Percentiles rank a stretch among this genome's conserved stretches.
These are phyloP conservation scores for Chromis chromis DNA, from an alignment of 2,797 vertebrate genomes.

Conservation along the genomic window DNA sequence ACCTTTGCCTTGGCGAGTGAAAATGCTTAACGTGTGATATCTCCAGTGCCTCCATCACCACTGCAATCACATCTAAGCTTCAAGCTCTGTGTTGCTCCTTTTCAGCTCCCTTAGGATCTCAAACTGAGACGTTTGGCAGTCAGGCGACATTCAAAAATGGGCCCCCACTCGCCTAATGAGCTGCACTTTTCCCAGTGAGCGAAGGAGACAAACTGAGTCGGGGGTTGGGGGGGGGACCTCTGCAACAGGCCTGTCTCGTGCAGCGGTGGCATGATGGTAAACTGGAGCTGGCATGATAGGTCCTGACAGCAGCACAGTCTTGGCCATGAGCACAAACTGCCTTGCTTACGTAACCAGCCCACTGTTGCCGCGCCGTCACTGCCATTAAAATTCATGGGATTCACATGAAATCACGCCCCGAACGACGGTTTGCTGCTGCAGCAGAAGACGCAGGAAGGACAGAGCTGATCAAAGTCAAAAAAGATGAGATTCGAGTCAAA, in stretches of 20 bases:
- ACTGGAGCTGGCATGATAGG: conserved; percentile 56
- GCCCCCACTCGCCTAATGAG: conserved; percentile 37
- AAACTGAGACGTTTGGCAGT: conserved; percentile 38
- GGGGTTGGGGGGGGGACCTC: neutral
- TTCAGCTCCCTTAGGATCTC: conserved; percentile 18
- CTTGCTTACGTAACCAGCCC: conserved; percentile 69
- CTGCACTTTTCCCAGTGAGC: conserved; percentile 34
- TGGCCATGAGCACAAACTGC: conserved; percentile 69
- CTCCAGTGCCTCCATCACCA: neutral
- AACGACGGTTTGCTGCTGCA: conserved; percentile 37
- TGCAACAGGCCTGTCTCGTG: conserved; percentile 43
- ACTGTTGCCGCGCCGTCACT: conserved; percentile 58
- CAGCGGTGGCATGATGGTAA: conserved; percentile 46
- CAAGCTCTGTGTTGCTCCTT: conserved; percentile 26
- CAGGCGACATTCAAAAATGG: conserved; percentile 22
- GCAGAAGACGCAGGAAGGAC: neutral
- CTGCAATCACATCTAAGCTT: conserved; percentile 6
- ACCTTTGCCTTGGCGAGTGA: conserved; percentile 10
- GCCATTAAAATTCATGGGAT: conserved; percentile 65
- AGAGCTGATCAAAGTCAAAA: conserved; percentile 5
- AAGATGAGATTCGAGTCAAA: conserved; percentile 28
- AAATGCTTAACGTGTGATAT: neutral
- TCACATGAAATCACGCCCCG: conserved; percentile 43
- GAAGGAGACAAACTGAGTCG: neutral
- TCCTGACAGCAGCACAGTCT: conserved; percentile 72